phyloP scores from a whole-genome alignment of 1,140 invertebrate species.

The Macrotrachela quadricornifera region DNA sequence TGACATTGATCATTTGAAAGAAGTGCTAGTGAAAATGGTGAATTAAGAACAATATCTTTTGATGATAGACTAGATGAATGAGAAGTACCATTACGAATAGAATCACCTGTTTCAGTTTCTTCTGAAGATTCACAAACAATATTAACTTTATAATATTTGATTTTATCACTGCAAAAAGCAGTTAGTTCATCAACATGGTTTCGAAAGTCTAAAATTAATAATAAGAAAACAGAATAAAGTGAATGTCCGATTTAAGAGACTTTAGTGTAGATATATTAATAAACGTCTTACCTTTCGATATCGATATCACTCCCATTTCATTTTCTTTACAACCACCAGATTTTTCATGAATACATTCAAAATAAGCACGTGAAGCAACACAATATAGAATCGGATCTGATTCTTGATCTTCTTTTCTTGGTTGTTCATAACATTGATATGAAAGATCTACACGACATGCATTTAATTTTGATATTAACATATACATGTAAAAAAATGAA shows the following conservation, averaged over 20 bases:
- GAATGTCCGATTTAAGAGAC: too few species aligned
- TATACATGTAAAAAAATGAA: too few species aligned
- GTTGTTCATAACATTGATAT: constrained; percentile 5
- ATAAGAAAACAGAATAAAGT: too few species aligned
- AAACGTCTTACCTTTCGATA: not conserved
- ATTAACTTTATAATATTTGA: too few species aligned
- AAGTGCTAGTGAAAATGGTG: not conserved
- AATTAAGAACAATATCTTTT: too few species aligned
- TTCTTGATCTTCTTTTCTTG: constrained; percentile 6
- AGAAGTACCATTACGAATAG: not conserved
- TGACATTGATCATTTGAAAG: not conserved
- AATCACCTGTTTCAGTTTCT: not conserved
- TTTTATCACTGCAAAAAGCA: too few species aligned
- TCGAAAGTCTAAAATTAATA: too few species aligned
- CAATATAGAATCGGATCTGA: constrained; percentile 4
- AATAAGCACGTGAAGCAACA: not conserved
- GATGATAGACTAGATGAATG: not conserved
- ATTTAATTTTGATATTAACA: not conserved
- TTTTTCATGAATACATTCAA: constrained; percentile 7
- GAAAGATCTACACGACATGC: too few species aligned
- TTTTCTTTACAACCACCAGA: constrained; percentile 5
- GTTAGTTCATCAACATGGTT: too few species aligned
- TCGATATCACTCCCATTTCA: constrained; percentile 1
- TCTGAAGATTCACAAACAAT: not conserved
- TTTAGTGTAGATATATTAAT: too few species aligned